Percentiles rank a stretch among this genome's conserved stretches.
Conservation (phyloP, 2,888 invertebrate species). For the Acanthosepion esculentum region DNA sequence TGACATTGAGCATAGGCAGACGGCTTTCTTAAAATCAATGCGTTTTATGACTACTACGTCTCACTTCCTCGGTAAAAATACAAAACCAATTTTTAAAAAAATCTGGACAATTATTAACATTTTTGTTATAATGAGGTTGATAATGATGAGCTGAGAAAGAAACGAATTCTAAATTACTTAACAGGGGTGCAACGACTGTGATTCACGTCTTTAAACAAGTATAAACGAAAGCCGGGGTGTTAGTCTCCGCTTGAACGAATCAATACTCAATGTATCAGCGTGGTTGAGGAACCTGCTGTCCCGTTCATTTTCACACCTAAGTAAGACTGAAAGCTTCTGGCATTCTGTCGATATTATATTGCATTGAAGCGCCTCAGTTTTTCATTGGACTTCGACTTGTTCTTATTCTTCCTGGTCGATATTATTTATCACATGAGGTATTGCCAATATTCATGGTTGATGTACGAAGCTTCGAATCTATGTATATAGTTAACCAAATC, state of each 20-base stretch:
- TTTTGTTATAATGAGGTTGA: not conserved
- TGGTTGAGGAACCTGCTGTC: not conserved
- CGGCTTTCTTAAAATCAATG: not conserved
- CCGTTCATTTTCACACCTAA: not conserved
- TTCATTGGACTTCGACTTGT: no score
- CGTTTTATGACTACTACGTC: not conserved
- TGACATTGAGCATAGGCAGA: not conserved
- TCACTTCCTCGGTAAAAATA: not conserved
- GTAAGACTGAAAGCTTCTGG: not conserved
- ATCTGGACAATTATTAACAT: not conserved
- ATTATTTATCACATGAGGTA: no score
- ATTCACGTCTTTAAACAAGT: not conserved
- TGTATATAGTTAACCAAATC: no score
- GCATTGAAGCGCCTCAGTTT: no score
- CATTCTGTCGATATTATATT: constrained; percentile 2
- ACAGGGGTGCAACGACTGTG: not conserved
- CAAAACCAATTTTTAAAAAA: not conserved
- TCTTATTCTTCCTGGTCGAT: no score
- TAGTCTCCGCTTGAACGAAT: not conserved
- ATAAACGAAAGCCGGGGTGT: not conserved
- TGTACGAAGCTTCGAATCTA: no score
- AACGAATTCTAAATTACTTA: not conserved
- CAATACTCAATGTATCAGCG: not conserved
- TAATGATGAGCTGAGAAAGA: not conserved
- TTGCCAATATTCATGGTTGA: no score